Evolutionary conservation across 2,113 vertebrate species (phyloP).

Genomic region (Embiotoca jacksoni): DNA sequence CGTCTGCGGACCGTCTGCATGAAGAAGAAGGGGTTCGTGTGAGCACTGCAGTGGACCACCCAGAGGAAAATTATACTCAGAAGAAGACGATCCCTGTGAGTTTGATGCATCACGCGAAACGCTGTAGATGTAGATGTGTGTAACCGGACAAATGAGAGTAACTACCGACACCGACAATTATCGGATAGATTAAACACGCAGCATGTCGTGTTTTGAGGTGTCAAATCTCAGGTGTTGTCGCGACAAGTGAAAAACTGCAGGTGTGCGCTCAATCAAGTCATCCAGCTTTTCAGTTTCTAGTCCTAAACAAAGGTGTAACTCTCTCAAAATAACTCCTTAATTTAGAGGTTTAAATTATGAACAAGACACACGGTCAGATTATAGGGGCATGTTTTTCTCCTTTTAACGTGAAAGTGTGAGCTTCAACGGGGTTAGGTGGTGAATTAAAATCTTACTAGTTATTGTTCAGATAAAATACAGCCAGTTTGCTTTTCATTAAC

Average conservation of each 20-base stretch:
- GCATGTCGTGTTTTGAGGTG: not conserved
- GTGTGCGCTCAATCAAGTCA: constrained; percentile 33
- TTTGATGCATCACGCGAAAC: constrained; percentile 4
- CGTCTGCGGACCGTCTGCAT: not conserved
- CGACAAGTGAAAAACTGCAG: constrained; percentile 61
- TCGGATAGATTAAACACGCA: too few relatives aligned
- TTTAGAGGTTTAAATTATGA: not conserved
- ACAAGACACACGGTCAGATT: too few relatives aligned
- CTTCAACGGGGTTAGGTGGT: too few relatives aligned
- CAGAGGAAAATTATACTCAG: constrained; percentile 14
- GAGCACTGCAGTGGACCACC: constrained; percentile 52
- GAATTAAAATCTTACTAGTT: too few relatives aligned
- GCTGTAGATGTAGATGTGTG: not conserved
- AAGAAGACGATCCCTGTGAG: constrained; percentile 39
- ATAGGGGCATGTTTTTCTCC: too few relatives aligned
- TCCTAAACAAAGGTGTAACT: not conserved
- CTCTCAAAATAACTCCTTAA: not conserved
- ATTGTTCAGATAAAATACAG: too few relatives aligned
- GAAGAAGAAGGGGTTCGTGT: constrained; percentile 11
- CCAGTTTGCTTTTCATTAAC: too few relatives aligned
- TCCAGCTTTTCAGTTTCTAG: constrained; percentile 4
- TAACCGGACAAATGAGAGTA: not conserved
- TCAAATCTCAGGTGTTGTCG: constrained; percentile 4
- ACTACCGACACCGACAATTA: not conserved
- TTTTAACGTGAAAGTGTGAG: too few relatives aligned